Evolutionary conservation across 2,113 vertebrate genomes (phyloP).

Genomic region (Gnathonemus echidnorhynchus): DNA sequence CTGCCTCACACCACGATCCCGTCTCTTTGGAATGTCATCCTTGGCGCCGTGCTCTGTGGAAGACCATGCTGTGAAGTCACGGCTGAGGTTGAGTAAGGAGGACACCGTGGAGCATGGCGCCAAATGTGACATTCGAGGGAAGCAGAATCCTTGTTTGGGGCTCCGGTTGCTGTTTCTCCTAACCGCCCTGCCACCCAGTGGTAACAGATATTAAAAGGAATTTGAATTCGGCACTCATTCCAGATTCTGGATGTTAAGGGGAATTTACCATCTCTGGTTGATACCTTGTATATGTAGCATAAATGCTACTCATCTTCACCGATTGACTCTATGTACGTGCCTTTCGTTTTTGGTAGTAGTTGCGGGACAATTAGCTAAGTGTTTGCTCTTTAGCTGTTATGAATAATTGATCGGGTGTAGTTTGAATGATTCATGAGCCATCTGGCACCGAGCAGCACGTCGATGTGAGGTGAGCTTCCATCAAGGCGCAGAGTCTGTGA

Average conservation of each 20-base stretch:
- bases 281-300: background rate
- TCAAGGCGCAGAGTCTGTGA: conserved; percentile 24
- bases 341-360: background rate
- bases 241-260: background rate
- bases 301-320: background rate
- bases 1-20: background rate
- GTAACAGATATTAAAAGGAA: background rate
- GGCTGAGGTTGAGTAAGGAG: background rate
- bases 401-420: conserved; percentile 74
- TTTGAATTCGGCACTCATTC: background rate
- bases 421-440: conserved; percentile 80
- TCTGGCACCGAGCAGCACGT: conserved; percentile 53
- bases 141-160: background rate
- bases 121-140: background rate
- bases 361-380: conserved; percentile 67
- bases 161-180: background rate
- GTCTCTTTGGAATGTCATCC: background rate
- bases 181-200: background rate
- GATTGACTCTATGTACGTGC: conserved; percentile 2
- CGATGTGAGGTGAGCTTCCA: conserved; percentile 33
- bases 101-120: background rate
- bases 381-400: conserved; percentile 71
- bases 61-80: background rate
- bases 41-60: background rate
- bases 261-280: background rate